Evolutionary conservation across 2,797 vertebrate genomes (phyloP), one percentile per base, ranked within the genome.

Genomic region (Alosa sapidissima): DNA sequence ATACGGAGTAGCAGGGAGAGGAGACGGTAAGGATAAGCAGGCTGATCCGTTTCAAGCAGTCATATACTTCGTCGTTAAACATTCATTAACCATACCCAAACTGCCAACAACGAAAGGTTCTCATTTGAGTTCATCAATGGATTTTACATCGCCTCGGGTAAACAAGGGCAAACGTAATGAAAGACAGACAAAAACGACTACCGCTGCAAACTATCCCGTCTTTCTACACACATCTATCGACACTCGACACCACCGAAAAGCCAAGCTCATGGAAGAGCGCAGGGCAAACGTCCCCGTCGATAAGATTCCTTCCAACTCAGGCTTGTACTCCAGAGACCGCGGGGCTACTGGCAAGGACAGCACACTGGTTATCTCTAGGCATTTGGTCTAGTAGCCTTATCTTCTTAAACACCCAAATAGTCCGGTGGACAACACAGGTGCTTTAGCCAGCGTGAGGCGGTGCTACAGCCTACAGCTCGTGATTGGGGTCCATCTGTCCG

Each of bases 291-390:
- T 85, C 47, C 81, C 84, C 13, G 55, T 85, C 81, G 75, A 86
- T 87, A 87, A 87, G 85, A 88, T 85, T 84, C n/a, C 81, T 83
- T 87, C 88, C 81, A 87, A 83, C 83, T 88, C 41, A 88, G 84
- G 84, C 55, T 81, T 85, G 84, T 86, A 84, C 84, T 51, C 55
- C 7, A 5, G 85, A 81, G 83, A 86, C 48, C 72, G 49, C 6
- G 58, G 85, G 81, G 81, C 41, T 81, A 88, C 81, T 54, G 75
- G 81, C 60, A 33, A 86, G 83, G 75, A 75, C 33, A 75, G 41
- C 72, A 16, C 41, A 21, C 36, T 45, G 72, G 16, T 47, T 41
- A 21, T 16, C 41, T 78, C 47, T 83, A 11, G 5, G 33, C 51
- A 81, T 81, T 81, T 62, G 60, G 14, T 55, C 65, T 55, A 19